These are phyloP conservation scores for Ariolimax columbianus DNA, from an alignment of 2,888 invertebrate genomes.

Conservation along the genomic window DNA sequence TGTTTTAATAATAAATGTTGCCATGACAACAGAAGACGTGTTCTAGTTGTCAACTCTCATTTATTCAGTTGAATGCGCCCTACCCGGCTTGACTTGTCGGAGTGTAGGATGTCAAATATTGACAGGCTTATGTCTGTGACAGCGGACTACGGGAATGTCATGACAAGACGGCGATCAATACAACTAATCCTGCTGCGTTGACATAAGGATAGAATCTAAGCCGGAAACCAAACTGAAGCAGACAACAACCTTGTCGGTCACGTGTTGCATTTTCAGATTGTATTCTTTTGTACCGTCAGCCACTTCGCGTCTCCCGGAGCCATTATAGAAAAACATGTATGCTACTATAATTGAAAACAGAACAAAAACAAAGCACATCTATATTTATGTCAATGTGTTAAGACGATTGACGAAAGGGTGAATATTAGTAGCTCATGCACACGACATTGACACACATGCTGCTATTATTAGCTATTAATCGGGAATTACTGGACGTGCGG, in stretches of 20 bases:
- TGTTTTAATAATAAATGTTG: not conserved
- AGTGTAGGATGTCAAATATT: slow-evolving; percentile 21
- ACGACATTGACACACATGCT: no score
- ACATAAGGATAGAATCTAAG: slow-evolving; percentile 15
- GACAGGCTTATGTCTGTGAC: slow-evolving; percentile 25
- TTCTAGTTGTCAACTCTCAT: not conserved
- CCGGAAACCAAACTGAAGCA: slow-evolving; percentile 9
- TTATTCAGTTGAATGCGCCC: not conserved
- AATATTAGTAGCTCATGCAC: no score
- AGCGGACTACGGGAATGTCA: not conserved
- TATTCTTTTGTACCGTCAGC: not conserved
- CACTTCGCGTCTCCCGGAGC: not conserved
- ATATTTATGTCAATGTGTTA: no score
- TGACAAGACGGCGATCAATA: slow-evolving; percentile 20
- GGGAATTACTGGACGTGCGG: no score
- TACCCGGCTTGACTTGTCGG: slow-evolving; percentile 12
- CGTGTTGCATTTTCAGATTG: not conserved
- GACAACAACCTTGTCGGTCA: not conserved
- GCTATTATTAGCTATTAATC: no score
- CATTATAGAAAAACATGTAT: not conserved
- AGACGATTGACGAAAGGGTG: no score
- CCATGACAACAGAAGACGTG: not conserved
- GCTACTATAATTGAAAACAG: not conserved
- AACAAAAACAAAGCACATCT: no score
- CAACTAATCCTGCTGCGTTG: not conserved